These are phyloP conservation scores for Tenthredo livida DNA, from an alignment of 2,888 invertebrate species.

Conservation along the genomic window DNA sequence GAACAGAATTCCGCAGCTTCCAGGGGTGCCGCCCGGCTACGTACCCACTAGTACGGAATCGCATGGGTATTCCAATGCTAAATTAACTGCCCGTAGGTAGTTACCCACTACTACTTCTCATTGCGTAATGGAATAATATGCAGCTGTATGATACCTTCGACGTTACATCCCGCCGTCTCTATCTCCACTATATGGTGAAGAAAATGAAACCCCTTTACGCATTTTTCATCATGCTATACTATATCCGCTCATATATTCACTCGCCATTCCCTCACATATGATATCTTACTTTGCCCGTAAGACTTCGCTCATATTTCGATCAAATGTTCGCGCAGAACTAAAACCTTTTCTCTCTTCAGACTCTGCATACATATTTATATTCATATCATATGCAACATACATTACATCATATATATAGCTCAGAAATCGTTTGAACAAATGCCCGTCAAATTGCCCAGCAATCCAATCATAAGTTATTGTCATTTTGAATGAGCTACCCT, in stretches of 20 bases:
- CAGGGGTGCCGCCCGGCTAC: slow-evolving; percentile 55
- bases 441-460: slow-evolving; percentile 7
- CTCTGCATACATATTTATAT: not conserved
- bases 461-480: slow-evolving; percentile 43
- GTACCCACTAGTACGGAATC: not conserved
- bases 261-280: not conserved
- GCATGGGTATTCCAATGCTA: slow-evolving; percentile 69
- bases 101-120: not conserved
- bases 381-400: too few relatives aligned
- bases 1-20: slow-evolving; percentile 73
- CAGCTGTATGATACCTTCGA: not conserved
- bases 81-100: slow-evolving; percentile 73
- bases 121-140: slow-evolving; percentile 71
- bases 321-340: not conserved
- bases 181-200: not conserved
- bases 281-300: not conserved
- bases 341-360: not conserved
- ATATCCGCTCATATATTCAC: not conserved
- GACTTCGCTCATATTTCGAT: not conserved
- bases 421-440: not conserved
- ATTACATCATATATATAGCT: too few relatives aligned
- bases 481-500: slow-evolving; percentile 28
- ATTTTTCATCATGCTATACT: not conserved
- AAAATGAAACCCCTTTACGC: not conserved
- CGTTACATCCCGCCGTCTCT: not conserved